Conservation (phyloP, 2,113 vertebrate species). For the Lota lota region DNA sequence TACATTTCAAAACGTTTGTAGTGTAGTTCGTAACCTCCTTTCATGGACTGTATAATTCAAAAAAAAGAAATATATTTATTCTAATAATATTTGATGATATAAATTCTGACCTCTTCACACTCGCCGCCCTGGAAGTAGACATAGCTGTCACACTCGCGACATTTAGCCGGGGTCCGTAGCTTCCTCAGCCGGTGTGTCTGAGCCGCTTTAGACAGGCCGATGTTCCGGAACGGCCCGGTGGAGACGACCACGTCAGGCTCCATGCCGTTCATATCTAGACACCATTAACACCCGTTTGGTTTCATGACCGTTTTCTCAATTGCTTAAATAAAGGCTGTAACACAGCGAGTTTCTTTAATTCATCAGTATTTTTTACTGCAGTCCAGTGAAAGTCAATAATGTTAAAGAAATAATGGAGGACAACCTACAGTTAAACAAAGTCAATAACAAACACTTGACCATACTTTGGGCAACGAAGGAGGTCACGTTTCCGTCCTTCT, state of each 20-base stretch:
- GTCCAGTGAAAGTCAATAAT: too few relatives aligned
- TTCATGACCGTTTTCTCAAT: neutral
- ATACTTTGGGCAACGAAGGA: constrained; percentile 82
- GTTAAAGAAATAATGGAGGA: too few relatives aligned
- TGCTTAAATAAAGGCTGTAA: too few relatives aligned
- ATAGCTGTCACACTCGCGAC: constrained; percentile 95
- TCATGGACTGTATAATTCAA: too few relatives aligned
- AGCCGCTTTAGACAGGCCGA: constrained; percentile 90
- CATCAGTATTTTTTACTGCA: too few relatives aligned
- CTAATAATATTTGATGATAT: too few relatives aligned
- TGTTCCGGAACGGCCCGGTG: constrained; percentile 84
- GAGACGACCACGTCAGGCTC: constrained; percentile 73
- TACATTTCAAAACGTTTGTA: too few relatives aligned
- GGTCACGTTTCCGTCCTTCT: constrained; percentile 70
- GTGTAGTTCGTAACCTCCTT: too few relatives aligned
- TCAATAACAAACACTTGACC: neutral
- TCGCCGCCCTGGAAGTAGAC: constrained; percentile 98
- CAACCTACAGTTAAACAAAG: too few relatives aligned
- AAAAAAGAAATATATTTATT: too few relatives aligned
- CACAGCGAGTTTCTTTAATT: too few relatives aligned
- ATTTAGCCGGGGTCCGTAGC: constrained; percentile 88
- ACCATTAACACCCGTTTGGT: too few relatives aligned
- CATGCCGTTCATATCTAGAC: constrained; percentile 82
- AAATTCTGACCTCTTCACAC: constrained; percentile 86
- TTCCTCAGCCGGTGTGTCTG: constrained; percentile 89